Base-by-base conservation (phyloP, 2,797 vertebrate genomes). In the Tapera naevia region DNA sequence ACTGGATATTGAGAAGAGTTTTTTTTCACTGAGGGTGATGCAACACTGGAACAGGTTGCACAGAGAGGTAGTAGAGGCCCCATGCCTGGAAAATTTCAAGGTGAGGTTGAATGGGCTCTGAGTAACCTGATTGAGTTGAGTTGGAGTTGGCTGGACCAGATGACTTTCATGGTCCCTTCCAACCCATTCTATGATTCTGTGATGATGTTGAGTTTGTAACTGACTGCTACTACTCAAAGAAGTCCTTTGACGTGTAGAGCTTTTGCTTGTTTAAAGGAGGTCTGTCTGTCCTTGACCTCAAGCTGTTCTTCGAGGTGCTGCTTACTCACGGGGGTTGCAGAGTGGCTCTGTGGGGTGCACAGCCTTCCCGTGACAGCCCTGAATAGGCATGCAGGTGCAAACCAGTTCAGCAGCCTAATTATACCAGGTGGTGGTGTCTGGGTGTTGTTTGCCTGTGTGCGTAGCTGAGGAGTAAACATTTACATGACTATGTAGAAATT, bases 401-500 rank as follows among this genome's bases (percentile, higher is more conserved):
- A 95, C 86, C 10, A 51, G 88, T 92, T 85, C 56, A 53, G 74
- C 88, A 78, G 86, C 79, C 11, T 80, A 1, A 17, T 89, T 22
- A 28, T 1, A 1, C 21, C 66, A 50, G 2, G 41, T 58, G 70
- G 11, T 65, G 75, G 32, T 71, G 41, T 30, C 66, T 81, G 46
- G 3, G 0, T 66, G 81, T 41, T 51, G 10, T 21, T 61, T 61
- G 22, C 23, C 23, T 70, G 33, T 37, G 16, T 37, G 46, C 58
- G n/a, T 22, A 67, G 48, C n/a, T 74, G 48, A 21, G 37, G 46
- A 92, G 32, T 37, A 64, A 81, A 48, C 23, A 13, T 66, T 32
- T 27, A 22, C n/a, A 2, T 17, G 17, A 51, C 17, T 39, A 2
- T 0, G 0, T 16, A 66, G 78, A 51, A n/a, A 21, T 69, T 71